Conservation (phyloP, 23 tunicate genomes). For the Halocynthia aurantium region DNA sequence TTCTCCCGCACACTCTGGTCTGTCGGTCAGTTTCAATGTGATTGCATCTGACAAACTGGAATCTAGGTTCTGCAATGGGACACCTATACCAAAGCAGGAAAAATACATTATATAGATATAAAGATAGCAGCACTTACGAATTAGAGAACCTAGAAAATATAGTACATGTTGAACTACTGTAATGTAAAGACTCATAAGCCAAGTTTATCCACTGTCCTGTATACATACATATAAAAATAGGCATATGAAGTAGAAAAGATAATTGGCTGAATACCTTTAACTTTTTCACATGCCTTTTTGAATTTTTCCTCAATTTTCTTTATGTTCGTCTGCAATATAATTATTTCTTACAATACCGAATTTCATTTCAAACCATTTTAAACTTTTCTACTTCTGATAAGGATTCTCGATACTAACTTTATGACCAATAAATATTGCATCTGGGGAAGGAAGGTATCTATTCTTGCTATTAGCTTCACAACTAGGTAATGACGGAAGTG, state of each 20-base stretch:
- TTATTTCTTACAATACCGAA: neutral
- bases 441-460: neutral
- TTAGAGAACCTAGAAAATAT: too few species aligned
- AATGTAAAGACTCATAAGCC: too few species aligned
- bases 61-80: conserved; percentile 1
- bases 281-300: neutral
- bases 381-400: neutral
- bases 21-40: conserved; percentile 8
- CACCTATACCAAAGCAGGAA: conserved; percentile 1
- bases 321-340: neutral
- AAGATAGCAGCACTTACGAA: too few species aligned
- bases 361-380: neutral
- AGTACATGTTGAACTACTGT: too few species aligned
- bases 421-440: conserved; percentile 2
- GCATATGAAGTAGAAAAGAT: too few species aligned
- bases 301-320: conserved; percentile 1
- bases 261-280: neutral
- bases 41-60: conserved; percentile 1
- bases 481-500: neutral
- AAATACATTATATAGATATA: neutral
- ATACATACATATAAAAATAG: too few species aligned
- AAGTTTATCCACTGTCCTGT: too few species aligned
- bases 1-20: conserved; percentile 11
- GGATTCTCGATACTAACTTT: too few species aligned
- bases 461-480: neutral